Evolutionary conservation across 2,797 vertebrate species (phyloP).

Genomic region (Enteromius argenteus): DNA sequence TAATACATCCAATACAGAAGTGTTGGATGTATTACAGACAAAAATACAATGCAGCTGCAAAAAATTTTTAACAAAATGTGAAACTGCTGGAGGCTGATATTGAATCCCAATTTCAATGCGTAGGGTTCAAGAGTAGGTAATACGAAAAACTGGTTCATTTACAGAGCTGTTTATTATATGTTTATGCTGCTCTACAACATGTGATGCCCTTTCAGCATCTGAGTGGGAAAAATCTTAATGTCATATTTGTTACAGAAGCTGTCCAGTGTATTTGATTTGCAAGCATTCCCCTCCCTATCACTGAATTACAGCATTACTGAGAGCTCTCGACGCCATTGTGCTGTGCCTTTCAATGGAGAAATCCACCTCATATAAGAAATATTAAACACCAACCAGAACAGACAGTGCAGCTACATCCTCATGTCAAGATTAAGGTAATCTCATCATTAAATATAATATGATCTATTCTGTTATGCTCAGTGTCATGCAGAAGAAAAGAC

Average conservation of each 20-base stretch:
- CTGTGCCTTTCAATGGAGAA: constrained; percentile 48
- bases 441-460: constrained; percentile 76
- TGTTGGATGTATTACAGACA: background rate
- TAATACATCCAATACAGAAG: background rate
- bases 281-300: constrained; percentile 22
- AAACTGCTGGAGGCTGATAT: background rate
- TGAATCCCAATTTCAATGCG: background rate
- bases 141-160: constrained; percentile 5
- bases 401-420: constrained; percentile 67
- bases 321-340: constrained; percentile 46
- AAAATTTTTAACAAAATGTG: background rate
- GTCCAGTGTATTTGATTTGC: constrained; percentile 32
- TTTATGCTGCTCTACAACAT: background rate
- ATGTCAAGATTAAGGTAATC: constrained; percentile 71
- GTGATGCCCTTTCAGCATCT: constrained; percentile 8
- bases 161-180: background rate
- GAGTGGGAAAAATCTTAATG: constrained; percentile 10
- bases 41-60: background rate
- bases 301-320: constrained; percentile 48
- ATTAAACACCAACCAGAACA: constrained; percentile 70
- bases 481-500: constrained; percentile 70
- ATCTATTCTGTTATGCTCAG: constrained; percentile 74
- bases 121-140: background rate
- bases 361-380: constrained; percentile 65
- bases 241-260: constrained; percentile 13